Conservation (phyloP, 2,797 vertebrate species). For the Columba guinea region DNA sequence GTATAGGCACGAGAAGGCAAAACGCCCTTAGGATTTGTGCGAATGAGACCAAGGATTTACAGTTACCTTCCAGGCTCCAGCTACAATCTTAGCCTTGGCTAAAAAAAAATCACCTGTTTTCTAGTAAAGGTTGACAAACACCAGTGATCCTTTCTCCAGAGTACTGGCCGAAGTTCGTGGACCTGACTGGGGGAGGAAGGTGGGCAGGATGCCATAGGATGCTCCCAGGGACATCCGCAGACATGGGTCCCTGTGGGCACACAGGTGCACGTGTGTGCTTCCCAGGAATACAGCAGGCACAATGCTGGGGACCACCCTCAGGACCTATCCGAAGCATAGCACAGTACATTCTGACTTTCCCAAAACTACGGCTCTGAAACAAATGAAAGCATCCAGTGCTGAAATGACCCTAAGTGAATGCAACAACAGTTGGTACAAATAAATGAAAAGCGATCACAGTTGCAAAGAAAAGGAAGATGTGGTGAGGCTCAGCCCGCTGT, state of each 20-base stretch:
- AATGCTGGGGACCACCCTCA: not conserved
- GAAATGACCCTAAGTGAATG: not conserved
- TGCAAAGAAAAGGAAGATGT: not conserved
- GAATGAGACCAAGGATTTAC: conserved; percentile 54
- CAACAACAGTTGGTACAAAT: not conserved
- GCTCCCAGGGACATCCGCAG: not conserved
- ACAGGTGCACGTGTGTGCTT: accelerated
- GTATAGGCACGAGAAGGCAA: not conserved
- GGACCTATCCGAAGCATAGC: not conserved
- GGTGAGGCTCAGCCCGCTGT: not conserved
- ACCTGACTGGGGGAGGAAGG: not conserved
- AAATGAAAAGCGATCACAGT: not conserved
- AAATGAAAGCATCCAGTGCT: not conserved
- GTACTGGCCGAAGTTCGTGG: not conserved
- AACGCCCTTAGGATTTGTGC: conserved; percentile 35
- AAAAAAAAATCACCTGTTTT: conserved; percentile 24
- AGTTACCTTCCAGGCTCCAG: conserved; percentile 19
- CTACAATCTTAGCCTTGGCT: conserved; percentile 5
- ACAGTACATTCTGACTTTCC: not conserved
- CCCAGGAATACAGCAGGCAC: not conserved
- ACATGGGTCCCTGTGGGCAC: not conserved
- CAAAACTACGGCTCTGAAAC: not conserved
- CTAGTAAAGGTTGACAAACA: conserved; percentile 14
- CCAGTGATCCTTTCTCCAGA: not conserved
- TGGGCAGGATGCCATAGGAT: not conserved